A percentile compares a stretch with the other conserved stretches of the same genome.
phyloP scores from a whole-genome alignment of 1,140 invertebrate species.

The Galleria mellonella region DNA sequence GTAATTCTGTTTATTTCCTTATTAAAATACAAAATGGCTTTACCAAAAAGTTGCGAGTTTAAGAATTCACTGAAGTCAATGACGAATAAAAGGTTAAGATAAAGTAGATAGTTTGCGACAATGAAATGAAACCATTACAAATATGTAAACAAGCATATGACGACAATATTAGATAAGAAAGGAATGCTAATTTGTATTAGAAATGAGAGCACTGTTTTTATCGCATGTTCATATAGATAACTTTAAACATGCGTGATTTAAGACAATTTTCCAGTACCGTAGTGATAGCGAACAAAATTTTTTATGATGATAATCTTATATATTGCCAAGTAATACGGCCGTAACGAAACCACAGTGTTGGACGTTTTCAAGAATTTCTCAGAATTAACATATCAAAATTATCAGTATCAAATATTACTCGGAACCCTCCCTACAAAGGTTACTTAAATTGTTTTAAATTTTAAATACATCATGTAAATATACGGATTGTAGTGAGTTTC shows the following conservation, averaged over 20 bases:
- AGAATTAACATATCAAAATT: too few species aligned
- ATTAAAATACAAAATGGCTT: neutral
- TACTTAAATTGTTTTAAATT: too few species aligned
- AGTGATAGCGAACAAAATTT: too few species aligned
- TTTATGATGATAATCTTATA: constrained; percentile 7
- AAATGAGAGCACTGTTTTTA: constrained; percentile 47
- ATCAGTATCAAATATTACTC: too few species aligned
- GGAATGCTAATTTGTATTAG: constrained; percentile 63
- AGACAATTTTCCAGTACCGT: constrained; percentile 17
- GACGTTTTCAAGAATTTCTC: too few species aligned
- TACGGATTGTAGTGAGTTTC: too few species aligned
- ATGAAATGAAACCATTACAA: constrained; percentile 28
- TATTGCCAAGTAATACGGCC: too few species aligned
- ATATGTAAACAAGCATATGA: constrained; percentile 46
- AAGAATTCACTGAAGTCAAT: too few species aligned
- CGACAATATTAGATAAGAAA: constrained; percentile 44
- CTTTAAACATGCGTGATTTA: constrained; percentile 44
- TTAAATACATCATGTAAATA: too few species aligned
- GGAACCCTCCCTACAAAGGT: too few species aligned
- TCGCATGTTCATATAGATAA: constrained; percentile 57
- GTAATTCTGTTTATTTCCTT: constrained; percentile 18
- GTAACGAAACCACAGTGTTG: too few species aligned
- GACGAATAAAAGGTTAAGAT: too few species aligned
- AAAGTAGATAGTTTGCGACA: constrained; percentile 10
- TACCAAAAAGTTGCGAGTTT: neutral